These are phyloP conservation scores for Ichneumon xanthorius DNA, from an alignment of 2,888 invertebrate species.

Conservation along the genomic window DNA sequence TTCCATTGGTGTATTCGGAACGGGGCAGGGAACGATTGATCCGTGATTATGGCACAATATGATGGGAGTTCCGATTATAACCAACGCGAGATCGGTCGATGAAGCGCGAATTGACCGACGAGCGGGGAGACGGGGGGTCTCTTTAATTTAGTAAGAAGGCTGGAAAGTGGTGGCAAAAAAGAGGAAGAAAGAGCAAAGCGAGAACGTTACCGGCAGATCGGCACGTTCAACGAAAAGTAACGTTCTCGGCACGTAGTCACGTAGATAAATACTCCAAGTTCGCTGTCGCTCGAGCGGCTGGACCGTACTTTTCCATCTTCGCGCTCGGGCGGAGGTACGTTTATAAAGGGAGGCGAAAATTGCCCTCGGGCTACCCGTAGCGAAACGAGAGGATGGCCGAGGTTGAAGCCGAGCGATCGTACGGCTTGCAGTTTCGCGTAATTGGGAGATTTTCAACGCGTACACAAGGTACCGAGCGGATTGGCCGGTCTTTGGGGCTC, in stretches of 20 bases:
- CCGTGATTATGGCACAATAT: neutral
- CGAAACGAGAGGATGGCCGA: conserved; percentile 41
- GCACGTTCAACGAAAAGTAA: conserved; percentile 74
- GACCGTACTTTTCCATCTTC: conserved; percentile 62
- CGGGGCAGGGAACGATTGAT: neutral
- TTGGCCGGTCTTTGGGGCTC: conserved; percentile 5
- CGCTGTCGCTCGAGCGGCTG: conserved; percentile 41
- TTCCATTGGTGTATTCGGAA: neutral
- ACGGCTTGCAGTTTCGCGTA: conserved; percentile 60
- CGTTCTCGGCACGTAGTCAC: conserved; percentile 73
- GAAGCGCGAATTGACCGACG: conserved; percentile 9
- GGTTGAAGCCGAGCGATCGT: neutral
- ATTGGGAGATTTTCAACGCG: conserved; percentile 64
- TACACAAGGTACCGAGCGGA: conserved; percentile 32
- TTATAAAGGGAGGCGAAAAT: conserved; percentile 47
- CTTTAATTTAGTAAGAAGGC: conserved; percentile 35
- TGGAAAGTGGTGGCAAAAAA: conserved; percentile 30
- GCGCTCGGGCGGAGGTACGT: conserved; percentile 13
- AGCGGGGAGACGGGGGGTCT: neutral
- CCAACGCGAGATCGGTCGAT: neutral
- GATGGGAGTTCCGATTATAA: neutral
- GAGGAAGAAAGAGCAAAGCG: conserved; percentile 24
- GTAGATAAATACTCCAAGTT: conserved; percentile 70
- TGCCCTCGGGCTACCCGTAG: conserved; percentile 37
- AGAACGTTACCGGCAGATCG: conserved; percentile 70